phyloP scores from a whole-genome alignment of 2,797 vertebrate genomes.

The Brachyalestes nurse region DNA sequence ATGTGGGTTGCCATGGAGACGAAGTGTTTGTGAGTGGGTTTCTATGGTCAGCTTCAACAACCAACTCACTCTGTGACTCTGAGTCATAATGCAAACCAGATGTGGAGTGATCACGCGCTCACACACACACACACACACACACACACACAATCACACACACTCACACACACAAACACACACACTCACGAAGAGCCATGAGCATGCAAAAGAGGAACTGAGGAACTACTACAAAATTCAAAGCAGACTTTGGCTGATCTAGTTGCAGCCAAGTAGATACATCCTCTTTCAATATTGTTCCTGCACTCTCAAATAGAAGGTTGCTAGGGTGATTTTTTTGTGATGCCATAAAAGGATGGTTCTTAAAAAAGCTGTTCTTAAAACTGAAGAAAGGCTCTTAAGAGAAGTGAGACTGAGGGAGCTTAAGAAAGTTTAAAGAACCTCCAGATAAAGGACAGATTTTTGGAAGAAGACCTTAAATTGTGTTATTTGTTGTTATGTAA shows the following conservation, averaged over 20 bases:
- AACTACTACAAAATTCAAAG: conserved; percentile 31
- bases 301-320: neutral
- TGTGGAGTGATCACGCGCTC: conserved; percentile 62
- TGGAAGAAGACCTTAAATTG: too few species aligned
- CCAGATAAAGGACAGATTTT: too few species aligned
- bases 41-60: conserved; percentile 51
- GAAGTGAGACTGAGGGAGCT: too few species aligned
- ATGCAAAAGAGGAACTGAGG: conserved; percentile 39
- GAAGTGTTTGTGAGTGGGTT: conserved; percentile 18
- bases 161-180: neutral
- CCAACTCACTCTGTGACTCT: conserved; percentile 52
- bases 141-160: neutral
- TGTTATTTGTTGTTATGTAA: too few species aligned
- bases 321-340: too few species aligned
- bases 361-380: too few species aligned
- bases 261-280: neutral
- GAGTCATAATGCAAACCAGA: conserved; percentile 78
- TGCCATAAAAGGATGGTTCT: too few species aligned
- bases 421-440: too few species aligned
- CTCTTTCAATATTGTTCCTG: neutral
- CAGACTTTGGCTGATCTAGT: neutral
- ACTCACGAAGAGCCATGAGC: conserved; percentile 28
- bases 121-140: too few species aligned
- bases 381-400: too few species aligned
- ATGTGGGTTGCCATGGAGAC: conserved; percentile 19